Conservation (phyloP, 2,797 vertebrate genomes). For the Uromys caudimaculatus region DNA sequence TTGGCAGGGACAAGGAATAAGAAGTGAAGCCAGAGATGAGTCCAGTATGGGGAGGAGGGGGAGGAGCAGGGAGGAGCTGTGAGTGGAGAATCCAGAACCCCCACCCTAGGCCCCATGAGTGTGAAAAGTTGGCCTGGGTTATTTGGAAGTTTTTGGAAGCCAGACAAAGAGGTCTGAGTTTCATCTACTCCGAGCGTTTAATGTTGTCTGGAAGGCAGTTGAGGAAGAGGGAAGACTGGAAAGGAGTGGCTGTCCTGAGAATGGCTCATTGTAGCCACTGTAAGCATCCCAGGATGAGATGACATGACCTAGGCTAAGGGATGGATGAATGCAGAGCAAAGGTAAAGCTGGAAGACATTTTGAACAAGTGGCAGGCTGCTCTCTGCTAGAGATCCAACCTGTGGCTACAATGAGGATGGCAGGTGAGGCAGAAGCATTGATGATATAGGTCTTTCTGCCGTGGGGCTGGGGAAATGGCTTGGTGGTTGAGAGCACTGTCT, state of each 20-base stretch:
- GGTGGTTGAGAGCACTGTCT: not conserved
- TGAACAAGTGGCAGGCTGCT: not conserved
- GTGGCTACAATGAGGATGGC: not conserved
- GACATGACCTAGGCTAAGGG: not conserved
- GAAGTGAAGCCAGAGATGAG: not conserved
- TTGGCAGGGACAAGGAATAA: not conserved
- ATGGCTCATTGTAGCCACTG: not conserved
- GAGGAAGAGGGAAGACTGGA: not conserved
- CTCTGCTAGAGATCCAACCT: not conserved
- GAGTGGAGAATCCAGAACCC: not conserved
- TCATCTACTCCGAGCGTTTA: not conserved
- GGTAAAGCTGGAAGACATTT: not conserved
- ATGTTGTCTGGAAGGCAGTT: not conserved
- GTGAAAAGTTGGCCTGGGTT: not conserved
- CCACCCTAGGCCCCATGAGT: not conserved
- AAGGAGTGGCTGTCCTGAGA: constrained; percentile 15
- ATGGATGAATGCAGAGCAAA: not conserved
- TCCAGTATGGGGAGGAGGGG: not conserved
- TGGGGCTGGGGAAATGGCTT: not conserved
- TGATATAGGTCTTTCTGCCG: not conserved
- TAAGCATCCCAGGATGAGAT: not conserved
- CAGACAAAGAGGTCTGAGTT: not conserved
- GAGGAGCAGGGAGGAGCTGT: not conserved
- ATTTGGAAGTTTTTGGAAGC: constrained; percentile 9
- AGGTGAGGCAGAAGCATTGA: not conserved